Percentiles rank a stretch among this genome's conserved stretches.
These are phyloP conservation scores for Morone saxatilis DNA, from an alignment of 2,113 vertebrate species.

Conservation along the genomic window DNA sequence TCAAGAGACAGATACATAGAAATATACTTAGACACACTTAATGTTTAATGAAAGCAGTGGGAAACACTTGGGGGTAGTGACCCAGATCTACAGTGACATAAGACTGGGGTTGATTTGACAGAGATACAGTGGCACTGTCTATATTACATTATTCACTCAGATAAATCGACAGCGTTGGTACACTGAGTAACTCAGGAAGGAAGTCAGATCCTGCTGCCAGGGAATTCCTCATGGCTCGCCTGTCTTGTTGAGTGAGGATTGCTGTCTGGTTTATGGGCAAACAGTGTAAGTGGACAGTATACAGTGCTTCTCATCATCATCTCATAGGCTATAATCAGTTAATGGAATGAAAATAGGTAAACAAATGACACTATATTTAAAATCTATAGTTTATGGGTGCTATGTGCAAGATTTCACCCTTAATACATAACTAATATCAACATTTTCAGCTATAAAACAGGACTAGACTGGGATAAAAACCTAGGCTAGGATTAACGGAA, in stretches of 20 bases:
- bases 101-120: conserved; percentile 65
- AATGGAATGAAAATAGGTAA: neutral
- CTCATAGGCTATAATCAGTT: neutral
- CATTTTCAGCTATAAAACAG: too few species aligned
- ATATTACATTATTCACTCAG: conserved; percentile 71
- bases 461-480: too few species aligned
- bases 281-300: neutral
- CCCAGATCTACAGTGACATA: conserved; percentile 79
- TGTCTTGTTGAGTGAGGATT: neutral
- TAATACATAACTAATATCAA: too few species aligned
- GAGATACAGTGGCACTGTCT: conserved; percentile 64
- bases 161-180: conserved; percentile 39
- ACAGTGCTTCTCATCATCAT: neutral
- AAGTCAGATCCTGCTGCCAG: conserved; percentile 23
- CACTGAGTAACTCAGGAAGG: conserved; percentile 23
- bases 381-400: too few species aligned
- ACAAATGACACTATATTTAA: neutral
- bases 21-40: conserved; percentile 83
- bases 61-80: conserved; percentile 76
- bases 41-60: conserved; percentile 81
- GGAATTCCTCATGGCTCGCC: conserved; percentile 14
- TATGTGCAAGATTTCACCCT: too few species aligned
- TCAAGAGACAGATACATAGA: conserved; percentile 72
- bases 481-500: neutral
- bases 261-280: neutral